Evolutionary conservation across 1,140 invertebrate species (phyloP).

Genomic region (Apis cerana): DNA sequence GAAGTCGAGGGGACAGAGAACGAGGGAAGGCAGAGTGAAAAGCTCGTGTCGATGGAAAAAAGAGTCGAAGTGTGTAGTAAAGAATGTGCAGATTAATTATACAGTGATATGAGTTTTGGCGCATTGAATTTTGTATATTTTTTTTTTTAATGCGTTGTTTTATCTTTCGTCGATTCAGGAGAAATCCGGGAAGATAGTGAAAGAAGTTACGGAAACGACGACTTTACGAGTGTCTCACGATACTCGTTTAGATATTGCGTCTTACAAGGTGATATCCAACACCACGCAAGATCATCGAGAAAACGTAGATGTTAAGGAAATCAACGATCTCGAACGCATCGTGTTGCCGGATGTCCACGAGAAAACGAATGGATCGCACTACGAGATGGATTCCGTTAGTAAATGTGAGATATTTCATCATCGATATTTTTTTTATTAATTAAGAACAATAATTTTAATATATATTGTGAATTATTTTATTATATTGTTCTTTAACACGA

Average conservation of each 20-base stretch:
- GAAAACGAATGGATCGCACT: slow-evolving; percentile 39
- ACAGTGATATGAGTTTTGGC: too few species aligned
- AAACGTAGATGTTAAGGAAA: slow-evolving; percentile 64
- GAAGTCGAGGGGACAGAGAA: background rate
- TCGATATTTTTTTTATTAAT: background rate
- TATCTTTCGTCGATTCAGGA: slow-evolving; percentile 63
- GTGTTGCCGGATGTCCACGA: slow-evolving; percentile 29
- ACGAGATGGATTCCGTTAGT: background rate
- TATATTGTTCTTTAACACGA: too few species aligned
- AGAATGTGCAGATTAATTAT: too few species aligned
- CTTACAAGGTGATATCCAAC: slow-evolving; percentile 81
- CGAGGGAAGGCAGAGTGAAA: slow-evolving; percentile 3
- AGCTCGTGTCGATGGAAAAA: slow-evolving; percentile 30
- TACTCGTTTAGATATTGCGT: slow-evolving; percentile 80
- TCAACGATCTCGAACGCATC: slow-evolving; percentile 62
- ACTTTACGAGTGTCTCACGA: slow-evolving; percentile 82
- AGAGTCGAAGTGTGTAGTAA: slow-evolving; percentile 18
- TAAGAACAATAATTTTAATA: too few species aligned
- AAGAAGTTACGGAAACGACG: slow-evolving; percentile 83
- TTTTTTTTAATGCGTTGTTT: background rate
- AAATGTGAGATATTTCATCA: slow-evolving; percentile 27
- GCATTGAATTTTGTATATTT: background rate
- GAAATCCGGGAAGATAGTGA: slow-evolving; percentile 78
- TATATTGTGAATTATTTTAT: too few species aligned
- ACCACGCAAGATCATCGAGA: slow-evolving; percentile 76